Base-by-base conservation (phyloP, 2,113 vertebrate genomes). In the Polyodon spathula region DNA sequence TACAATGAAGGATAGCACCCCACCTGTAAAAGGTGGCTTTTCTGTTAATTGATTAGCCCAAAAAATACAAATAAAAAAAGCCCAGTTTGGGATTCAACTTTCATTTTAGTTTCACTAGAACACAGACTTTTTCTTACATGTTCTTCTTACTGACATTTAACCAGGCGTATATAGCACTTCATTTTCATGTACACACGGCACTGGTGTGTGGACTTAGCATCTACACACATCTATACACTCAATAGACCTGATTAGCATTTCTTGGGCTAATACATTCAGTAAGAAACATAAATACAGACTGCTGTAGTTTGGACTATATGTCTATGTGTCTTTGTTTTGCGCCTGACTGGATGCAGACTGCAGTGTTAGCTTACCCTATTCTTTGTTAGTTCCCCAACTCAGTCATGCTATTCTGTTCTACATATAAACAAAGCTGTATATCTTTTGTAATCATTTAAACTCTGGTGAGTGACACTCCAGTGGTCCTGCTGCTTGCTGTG, bases 401-500 rank as follows among this genome's bases (percentile, higher is more conserved):
- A 50, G 12, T 5, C 14, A 6, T n/a, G 14, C 48, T 54, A 27
- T 37, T 54, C n/a, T n/a, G n/a, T n/a, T n/a, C 14, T 27, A 27
- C 37, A 38, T 6, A 14, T 8, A 54, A 11, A 9, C 37, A 54
- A 4, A 54, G 6, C 37, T 55, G 4, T 55, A 38, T 46, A 55
- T 37, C 53, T 17, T n/a, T 10, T 8, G 53, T 16, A 55, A 55
- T 9, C n/a, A 4, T 16, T 37, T 38, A 10, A 4, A 10, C 12
- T 6, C 14, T 2, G 4, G 69, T 81, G 83, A 77, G 80, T 79
- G 75, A 73, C 70, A 51, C 80, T 69, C 69, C 72, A 81, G 84
- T 83, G 81, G 74, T 84, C 75, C 77, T 93, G 94, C 91, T 97
- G 92, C 92, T 98, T 97, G 94, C 92, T 98, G 88, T 93, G 85